Evolutionary conservation across 2,797 vertebrate genomes (phyloP), one percentile per base, ranked within the genome.

Genomic region (Iguana delicatissima): DNA sequence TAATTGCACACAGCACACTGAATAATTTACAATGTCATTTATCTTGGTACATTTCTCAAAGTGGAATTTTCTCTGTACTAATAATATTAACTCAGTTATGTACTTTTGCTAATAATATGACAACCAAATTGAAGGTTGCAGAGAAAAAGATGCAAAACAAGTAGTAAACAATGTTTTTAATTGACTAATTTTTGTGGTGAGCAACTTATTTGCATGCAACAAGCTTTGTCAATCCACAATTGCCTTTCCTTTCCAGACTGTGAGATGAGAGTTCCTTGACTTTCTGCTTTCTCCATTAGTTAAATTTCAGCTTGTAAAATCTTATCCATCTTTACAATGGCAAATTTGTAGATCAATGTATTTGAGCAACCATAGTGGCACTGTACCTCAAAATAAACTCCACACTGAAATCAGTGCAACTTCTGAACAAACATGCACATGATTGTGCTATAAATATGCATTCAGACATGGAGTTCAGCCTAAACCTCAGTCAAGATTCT

Each of bases 21-120:
- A 42, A 12, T 81, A 32, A 89, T 88, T 87, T 84, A 84, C 8
- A 90, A 0, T 14, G 1, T 0, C 81, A 2, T 16, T 90, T 92
- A 83, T 90, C 50, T 84, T 22, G 84, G 10, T 79, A 76, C 1
- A 13, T 38, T 18, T 1, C 8, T 85, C 69, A 0, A 0, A 87
- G 73, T 0, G 55, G 0, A 59, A 69, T 79, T 92, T 90, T 46
- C 82, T 88, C 55, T 46, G 16, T 64, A 38, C 85, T 76, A 80
- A 46, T 32, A 1, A 3, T 38, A 2, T 77, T 85, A 76, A 0
- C 0, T 35, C 14, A 57, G 16, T 93, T 86, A 2, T 1, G 76
- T 84, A 77, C 0, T 80, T 92, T 74, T 14, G 67, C 83, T 38
- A 64, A 82, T 57, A 73, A n/a, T 42, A 22, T 85, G 46, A 0